Percentiles rank a stretch among this genome's conserved stretches.
phyloP scores from a whole-genome alignment of 2,888 invertebrate genomes.

The Thera britannica region DNA sequence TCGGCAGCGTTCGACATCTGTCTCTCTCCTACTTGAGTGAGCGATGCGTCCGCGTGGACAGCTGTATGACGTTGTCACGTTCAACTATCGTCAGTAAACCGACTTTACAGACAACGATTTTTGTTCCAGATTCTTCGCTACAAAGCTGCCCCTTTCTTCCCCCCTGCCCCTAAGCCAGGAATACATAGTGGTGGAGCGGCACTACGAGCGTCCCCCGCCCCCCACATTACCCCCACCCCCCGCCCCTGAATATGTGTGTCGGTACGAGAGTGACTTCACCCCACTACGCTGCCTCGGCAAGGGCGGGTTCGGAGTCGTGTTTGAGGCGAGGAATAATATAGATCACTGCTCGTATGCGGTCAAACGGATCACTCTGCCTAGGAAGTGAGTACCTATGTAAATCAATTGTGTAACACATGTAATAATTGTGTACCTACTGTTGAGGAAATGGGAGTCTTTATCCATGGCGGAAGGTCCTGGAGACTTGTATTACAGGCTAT shows the following conservation, averaged over 20 bases:
- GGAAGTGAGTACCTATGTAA: constrained; percentile 72
- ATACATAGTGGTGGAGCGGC: constrained; percentile 68
- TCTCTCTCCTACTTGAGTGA: too few relatives aligned
- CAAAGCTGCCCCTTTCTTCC: constrained; percentile 53
- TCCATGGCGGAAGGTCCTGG: too few relatives aligned
- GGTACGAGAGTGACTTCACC: constrained; percentile 94
- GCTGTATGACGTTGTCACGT: too few relatives aligned
- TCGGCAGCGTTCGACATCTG: too few relatives aligned
- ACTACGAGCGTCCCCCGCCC: constrained; percentile 57
- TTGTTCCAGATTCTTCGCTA: constrained; percentile 58
- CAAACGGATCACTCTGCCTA: constrained; percentile 95
- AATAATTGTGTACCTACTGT: too few relatives aligned
- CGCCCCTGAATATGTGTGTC: constrained; percentile 73
- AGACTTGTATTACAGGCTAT: too few relatives aligned
- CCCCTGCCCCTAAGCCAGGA: constrained; percentile 66
- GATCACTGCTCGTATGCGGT: constrained; percentile 98
- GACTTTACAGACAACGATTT: too few relatives aligned
- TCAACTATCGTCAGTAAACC: too few relatives aligned
- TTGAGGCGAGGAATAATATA: constrained; percentile 96
- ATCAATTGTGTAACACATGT: neutral
- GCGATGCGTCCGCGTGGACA: too few relatives aligned
- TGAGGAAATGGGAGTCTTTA: too few relatives aligned
- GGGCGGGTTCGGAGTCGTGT: constrained; percentile 98
- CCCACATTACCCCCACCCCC: constrained; percentile 47
- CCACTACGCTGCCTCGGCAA: constrained; percentile 91